These are phyloP conservation scores for Chaetops frenatus DNA, from an alignment of 2,113 vertebrate species.

Conservation along the genomic window DNA sequence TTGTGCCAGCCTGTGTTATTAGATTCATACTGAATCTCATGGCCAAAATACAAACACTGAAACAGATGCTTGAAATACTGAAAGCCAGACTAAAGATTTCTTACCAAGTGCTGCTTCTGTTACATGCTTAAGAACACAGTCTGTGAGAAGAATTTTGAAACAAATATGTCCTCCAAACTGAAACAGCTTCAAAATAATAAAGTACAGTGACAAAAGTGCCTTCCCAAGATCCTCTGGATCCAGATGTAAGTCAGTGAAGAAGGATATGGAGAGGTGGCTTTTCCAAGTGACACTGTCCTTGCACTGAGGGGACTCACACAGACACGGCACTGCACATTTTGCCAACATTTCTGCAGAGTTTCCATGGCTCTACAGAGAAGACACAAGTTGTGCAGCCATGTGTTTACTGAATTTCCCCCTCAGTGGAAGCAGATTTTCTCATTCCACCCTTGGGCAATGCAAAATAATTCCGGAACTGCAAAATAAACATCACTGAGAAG, in stretches of 20 bases:
- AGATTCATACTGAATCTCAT: neutral
- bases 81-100: slow-evolving; percentile 44
- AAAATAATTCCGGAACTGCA: neutral
- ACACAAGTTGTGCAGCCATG: neutral
- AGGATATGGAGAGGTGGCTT: neutral
- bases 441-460: neutral
- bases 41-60: slow-evolving; percentile 32
- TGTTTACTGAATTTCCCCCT: neutral
- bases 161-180: neutral
- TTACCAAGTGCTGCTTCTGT: neutral
- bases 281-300: neutral
- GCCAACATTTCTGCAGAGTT: neutral
- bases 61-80: neutral
- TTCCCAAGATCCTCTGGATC: neutral
- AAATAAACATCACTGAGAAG: neutral
- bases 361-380: neutral
- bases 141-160: neutral
- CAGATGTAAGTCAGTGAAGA: neutral
- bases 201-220: neutral
- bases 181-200: neutral
- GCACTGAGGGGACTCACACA: neutral
- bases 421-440: neutral
- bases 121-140: neutral
- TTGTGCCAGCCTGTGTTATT: neutral
- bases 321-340: neutral